Conservation (phyloP, 2,797 vertebrate genomes). For the Dendrocincla fuliginosa region DNA sequence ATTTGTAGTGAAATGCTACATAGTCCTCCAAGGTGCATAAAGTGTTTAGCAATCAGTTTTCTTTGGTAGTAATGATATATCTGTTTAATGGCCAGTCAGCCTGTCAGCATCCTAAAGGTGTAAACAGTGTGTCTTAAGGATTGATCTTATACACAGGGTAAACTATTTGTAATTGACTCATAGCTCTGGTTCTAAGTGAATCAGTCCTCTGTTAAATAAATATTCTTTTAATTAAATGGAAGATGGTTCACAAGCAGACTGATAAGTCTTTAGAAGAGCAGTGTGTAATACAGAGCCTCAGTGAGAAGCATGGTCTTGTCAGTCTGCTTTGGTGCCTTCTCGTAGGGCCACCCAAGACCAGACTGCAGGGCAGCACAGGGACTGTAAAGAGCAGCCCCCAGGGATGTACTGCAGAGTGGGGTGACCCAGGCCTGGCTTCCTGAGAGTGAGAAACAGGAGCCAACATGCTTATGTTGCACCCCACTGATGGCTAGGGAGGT, state of each 20-base stretch:
- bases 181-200: neutral
- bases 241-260: neutral
- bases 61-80: neutral
- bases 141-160: neutral
- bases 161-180: neutral
- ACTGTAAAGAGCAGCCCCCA: neutral
- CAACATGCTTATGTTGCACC: neutral
- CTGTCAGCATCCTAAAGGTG: neutral
- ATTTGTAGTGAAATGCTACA: neutral
- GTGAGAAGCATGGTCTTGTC: neutral
- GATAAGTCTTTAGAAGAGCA: neutral
- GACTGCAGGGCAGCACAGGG: neutral
- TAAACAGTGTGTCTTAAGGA: neutral
- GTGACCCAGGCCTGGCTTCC: neutral
- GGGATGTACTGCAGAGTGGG: fast-evolving
- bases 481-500: neutral
- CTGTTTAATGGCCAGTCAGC: neutral
- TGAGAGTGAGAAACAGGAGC: fast-evolving
- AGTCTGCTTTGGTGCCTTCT: neutral
- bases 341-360: neutral
- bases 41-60: neutral
- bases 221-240: neutral
- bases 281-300: fast-evolving
- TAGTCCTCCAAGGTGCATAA: neutral
- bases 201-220: neutral